Evolutionary conservation across 2,888 invertebrate species (phyloP).

Genomic region (Microctonus hyperodae): DNA sequence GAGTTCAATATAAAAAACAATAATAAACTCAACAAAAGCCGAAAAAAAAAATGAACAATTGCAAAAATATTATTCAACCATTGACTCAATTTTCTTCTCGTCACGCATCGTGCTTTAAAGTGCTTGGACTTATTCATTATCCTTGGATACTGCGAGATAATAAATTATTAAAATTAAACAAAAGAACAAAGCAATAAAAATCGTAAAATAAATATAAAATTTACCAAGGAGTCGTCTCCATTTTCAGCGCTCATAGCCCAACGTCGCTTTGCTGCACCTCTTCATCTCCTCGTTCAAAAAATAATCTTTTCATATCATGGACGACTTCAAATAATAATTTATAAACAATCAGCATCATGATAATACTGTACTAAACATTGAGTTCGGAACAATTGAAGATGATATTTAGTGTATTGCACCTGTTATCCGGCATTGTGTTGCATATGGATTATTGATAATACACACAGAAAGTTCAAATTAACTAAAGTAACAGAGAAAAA

Average conservation of each 20-base stretch:
- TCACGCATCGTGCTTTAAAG: too few species aligned
- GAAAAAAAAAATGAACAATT: background rate
- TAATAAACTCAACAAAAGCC: background rate
- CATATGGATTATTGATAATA: background rate
- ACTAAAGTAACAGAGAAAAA: background rate
- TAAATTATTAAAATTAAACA: background rate
- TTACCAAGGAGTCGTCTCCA: slow-evolving; percentile 64
- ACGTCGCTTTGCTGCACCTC: slow-evolving; percentile 49
- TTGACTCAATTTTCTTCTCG: too few species aligned
- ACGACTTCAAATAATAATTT: too few species aligned
- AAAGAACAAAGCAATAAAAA: background rate
- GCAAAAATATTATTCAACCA: too few species aligned
- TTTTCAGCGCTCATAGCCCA: slow-evolving; percentile 63
- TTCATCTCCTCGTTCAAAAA: slow-evolving; percentile 35
- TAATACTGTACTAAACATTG: too few species aligned
- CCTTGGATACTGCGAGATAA: too few species aligned
- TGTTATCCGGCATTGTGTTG: slow-evolving; percentile 48
- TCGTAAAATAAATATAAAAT: too few species aligned
- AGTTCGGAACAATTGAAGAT: slow-evolving; percentile 1
- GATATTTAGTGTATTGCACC: slow-evolving; percentile 33
- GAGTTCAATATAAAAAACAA: background rate
- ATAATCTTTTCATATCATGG: slow-evolving; percentile 31
- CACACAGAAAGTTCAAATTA: slow-evolving; percentile 12
- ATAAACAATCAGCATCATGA: too few species aligned
- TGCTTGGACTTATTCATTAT: too few species aligned